Evolutionary conservation across 1,140 invertebrate species (phyloP), one percentile per base, ranked within the genome.

Genomic region (Gonatopus flavifemur): DNA sequence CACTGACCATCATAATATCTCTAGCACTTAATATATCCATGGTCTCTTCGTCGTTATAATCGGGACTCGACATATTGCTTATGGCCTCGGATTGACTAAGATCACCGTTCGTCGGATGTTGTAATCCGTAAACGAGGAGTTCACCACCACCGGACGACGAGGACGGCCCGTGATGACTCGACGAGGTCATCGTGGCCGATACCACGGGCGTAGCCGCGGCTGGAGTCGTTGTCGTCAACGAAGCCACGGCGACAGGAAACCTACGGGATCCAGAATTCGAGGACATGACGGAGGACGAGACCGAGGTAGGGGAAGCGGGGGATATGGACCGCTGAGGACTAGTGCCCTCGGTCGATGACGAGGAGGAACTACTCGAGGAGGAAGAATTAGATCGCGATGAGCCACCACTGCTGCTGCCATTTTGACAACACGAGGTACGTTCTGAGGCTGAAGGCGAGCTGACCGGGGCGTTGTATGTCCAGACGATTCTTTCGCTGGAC

Each of bases 401-500:
- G 67, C 79, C 72, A 49, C 74, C 74, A 35, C 79, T 79, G 32
- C 80, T 76, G 67, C 79, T 73, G 49, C 74, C 74, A 35, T 79
- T 79, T 35, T 80, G 76, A 42, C 74, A 76, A 45, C 77, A 79
- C 49, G 74, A 67, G 41, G 78, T 70, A 53, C 76, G 66, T 67
- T 80, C 62, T 50, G 80, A 72, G 49, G 72, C 66, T 13, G 73
- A 74, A 1, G 73, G 67, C 37, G 76, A 78, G 52, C 73, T 76
- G 3, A 89, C 81, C 10, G 90, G 88, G 19, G 90, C 89, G 76
- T 94, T 93, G 79, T 91, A 92, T n/a, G 90, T 93, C 91, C 91
- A 93, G 10, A 93, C 89, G 57, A 93, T 91, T 52, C 90, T 83
- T 65, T 86, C 82, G 61, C 76, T 78, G 20, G 75, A 69, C 24